A percentile compares a stretch with the other conserved stretches of the same genome.
Evolutionary conservation across 1,140 invertebrate genomes (phyloP).

Genomic region (Mizuhopecten yessoensis): DNA sequence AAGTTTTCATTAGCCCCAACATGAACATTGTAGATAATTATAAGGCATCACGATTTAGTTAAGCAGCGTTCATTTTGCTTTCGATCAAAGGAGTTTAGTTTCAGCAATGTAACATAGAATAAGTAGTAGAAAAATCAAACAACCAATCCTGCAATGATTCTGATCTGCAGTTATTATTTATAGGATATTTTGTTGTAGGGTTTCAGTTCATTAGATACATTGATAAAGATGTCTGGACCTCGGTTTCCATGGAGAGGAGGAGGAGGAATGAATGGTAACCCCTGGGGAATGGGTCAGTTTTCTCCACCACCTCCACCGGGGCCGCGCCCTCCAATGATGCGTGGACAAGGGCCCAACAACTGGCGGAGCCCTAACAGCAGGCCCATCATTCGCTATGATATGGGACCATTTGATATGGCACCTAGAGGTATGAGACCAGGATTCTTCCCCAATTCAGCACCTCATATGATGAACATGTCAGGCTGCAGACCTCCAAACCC

Average conservation of each 20-base stretch:
- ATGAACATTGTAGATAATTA: no score
- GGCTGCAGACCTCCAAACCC: constrained; percentile 12
- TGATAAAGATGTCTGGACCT: constrained; percentile 6
- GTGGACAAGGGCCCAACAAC: not conserved
- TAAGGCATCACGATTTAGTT: no score
- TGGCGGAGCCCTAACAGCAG: not conserved
- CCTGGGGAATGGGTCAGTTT: not conserved
- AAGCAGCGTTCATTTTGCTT: no score
- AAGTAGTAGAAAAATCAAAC: no score
- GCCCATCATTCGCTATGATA: not conserved
- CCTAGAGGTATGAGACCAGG: constrained; percentile 16
- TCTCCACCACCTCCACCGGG: not conserved
- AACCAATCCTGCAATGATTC: no score
- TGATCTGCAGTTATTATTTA: no score
- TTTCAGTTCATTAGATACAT: not conserved
- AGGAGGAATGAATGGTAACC: not conserved
- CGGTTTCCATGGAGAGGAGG: not conserved
- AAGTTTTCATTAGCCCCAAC: no score
- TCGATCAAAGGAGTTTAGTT: no score
- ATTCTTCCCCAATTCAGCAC: not conserved
- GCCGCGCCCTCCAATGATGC: constrained; percentile 15
- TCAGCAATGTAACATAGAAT: no score
- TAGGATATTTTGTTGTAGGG: not conserved
- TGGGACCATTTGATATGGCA: constrained; percentile 17
- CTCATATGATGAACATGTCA: not conserved